Percentiles rank a stretch among this genome's conserved stretches.
These are phyloP conservation scores for Cistogaster globosa DNA, from an alignment of 2,888 invertebrate genomes.

Conservation along the genomic window DNA sequence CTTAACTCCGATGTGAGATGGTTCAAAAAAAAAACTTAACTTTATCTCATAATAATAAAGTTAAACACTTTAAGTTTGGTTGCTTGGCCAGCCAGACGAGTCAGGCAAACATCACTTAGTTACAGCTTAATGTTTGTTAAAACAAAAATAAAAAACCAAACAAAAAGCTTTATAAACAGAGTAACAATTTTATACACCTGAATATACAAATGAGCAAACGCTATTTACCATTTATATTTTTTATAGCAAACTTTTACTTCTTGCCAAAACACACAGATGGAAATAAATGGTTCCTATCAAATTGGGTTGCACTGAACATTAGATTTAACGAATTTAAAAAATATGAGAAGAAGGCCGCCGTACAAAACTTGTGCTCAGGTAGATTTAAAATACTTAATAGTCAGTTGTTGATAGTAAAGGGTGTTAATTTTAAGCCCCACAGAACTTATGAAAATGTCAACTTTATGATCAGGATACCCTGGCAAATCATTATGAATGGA, in stretches of 20 bases:
- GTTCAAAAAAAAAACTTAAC: constrained; percentile 20
- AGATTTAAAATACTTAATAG: no score
- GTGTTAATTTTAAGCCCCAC: no score
- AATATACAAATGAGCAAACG: constrained; percentile 35
- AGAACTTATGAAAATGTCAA: no score
- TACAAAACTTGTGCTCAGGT: no score
- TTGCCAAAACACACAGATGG: neutral
- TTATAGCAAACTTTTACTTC: neutral
- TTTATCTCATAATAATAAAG: constrained; percentile 49
- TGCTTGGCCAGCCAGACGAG: constrained; percentile 3
- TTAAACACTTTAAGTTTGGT: constrained; percentile 33
- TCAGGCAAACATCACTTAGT: constrained; percentile 37
- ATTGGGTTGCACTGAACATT: no score
- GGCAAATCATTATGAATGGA: no score
- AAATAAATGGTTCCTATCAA: neutral
- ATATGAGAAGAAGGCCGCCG: no score
- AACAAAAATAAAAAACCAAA: neutral
- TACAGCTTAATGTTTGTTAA: constrained; percentile 32
- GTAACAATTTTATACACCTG: constrained; percentile 30
- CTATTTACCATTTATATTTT: constrained; percentile 16
- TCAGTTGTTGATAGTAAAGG: no score
- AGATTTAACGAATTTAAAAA: no score
- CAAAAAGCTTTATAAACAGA: constrained; percentile 1
- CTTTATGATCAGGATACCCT: no score
- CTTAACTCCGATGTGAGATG: constrained; percentile 6